phyloP scores from a whole-genome alignment of 2,797 vertebrate species.

The Molossus alvarezi region DNA sequence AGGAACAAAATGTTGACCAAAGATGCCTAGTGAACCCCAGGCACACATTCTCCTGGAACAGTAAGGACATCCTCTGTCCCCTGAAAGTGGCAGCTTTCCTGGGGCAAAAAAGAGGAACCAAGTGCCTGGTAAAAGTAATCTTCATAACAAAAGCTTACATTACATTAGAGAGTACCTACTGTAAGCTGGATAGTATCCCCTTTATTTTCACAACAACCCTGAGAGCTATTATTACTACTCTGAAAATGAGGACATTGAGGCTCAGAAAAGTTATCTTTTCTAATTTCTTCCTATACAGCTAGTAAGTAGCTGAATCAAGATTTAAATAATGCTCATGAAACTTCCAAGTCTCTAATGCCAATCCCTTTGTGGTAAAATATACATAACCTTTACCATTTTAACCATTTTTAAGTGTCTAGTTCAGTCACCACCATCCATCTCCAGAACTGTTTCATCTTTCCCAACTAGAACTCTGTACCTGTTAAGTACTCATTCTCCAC shows the following conservation, averaged over 20 bases:
- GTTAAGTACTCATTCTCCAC: not conserved
- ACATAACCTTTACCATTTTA: not conserved
- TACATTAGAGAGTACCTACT: not conserved
- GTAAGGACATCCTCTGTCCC: not conserved
- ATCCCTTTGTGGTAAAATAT: not conserved
- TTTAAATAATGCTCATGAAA: slow-evolving; percentile 49
- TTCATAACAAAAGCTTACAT: not conserved
- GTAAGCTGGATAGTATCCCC: not conserved
- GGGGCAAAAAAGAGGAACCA: not conserved
- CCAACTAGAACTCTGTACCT: not conserved
- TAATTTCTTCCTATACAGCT: not conserved
- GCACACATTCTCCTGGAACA: not conserved
- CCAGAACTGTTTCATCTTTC: not conserved
- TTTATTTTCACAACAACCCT: slow-evolving; percentile 59
- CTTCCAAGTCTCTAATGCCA: not conserved
- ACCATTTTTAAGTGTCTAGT: not conserved
- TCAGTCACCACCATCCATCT: not conserved
- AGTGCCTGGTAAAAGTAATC: not conserved
- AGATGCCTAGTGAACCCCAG: not conserved
- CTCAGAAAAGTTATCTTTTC: slow-evolving; percentile 17
- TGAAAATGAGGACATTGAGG: slow-evolving; percentile 53
- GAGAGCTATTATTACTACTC: slow-evolving; percentile 26
- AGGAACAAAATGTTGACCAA: not conserved
- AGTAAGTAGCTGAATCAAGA: slow-evolving; percentile 27
- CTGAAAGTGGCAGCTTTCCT: not conserved